These are phyloP conservation scores for Bombus superbus DNA, from an alignment of 1,140 invertebrate genomes.

Conservation along the genomic window DNA sequence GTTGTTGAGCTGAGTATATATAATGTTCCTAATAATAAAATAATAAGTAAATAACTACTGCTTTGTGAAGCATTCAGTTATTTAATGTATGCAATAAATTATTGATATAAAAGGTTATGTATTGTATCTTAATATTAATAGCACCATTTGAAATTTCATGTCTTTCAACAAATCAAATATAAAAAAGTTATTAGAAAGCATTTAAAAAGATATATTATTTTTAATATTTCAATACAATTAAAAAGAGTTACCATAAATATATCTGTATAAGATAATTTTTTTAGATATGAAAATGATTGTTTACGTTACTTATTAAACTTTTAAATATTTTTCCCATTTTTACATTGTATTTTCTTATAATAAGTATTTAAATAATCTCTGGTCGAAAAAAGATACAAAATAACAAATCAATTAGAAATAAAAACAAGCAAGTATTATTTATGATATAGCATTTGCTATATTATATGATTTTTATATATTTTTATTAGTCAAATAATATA, in stretches of 20 bases:
- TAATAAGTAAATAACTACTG: not conserved
- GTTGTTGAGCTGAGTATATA: not conserved
- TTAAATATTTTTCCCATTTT: not conserved
- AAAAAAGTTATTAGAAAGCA: not conserved
- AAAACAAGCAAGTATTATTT: not conserved
- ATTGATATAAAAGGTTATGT: constrained; percentile 20
- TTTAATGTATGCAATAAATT: constrained; percentile 18
- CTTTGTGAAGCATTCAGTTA: not conserved
- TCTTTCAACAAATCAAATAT: not conserved
- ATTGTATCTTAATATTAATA: constrained; percentile 28
- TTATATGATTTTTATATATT: not conserved
- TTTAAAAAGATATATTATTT: constrained; percentile 12
- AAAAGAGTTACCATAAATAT: not conserved
- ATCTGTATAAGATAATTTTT: constrained; percentile 5
- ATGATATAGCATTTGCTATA: not conserved
- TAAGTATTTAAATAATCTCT: not conserved
- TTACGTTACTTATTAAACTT: not conserved
- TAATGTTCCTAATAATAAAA: not conserved
- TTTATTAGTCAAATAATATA: not conserved
- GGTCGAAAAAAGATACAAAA: not conserved
- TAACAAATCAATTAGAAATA: not conserved
- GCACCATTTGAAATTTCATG: constrained; percentile 32
- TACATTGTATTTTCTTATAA: not conserved
- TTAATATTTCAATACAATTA: constrained; percentile 8
- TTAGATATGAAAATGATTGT: not conserved